Base-by-base conservation (phyloP, 2,113 vertebrate species). In the Puma concolor region DNA sequence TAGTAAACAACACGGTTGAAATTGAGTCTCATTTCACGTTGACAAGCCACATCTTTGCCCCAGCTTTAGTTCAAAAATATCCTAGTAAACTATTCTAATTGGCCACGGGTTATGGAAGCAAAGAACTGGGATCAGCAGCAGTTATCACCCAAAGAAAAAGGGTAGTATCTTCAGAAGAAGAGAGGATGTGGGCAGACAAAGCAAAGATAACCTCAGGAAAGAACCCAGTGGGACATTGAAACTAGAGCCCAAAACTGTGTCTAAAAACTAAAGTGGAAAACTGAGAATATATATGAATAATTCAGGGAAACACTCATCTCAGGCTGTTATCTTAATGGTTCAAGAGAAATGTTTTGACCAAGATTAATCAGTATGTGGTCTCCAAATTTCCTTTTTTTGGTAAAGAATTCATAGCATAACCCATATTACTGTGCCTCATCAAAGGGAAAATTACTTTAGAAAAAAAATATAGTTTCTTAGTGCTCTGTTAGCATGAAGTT, bases 351-450 rank as follows among this genome's bases (percentile, higher is more conserved):
- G 5, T 36, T 94, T 52, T 84, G 63, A 74, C 63, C 41, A 92
- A 48, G 19, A 64, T 44, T 52, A 87, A 29, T 67, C 64, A 76
- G 48, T 84, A 77, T 48, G 41, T 11, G 2, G 7, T 36, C 76
- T 97, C 79, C 52, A 96, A 63, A 83, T 84, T 88, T 92, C 76
- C 60, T 29, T 66, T 94, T 89, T 87, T 86, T 88, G 48, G 38
- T 27, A 69, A 82, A 84, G 76, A 96, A 94, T 96, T 92, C 80
- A 84, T 50, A 96, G n/a, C 67, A 88, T 25, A 66, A 4, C 10
- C 48, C 29, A 60, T 44, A 77, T 88, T 52, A 29, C 91, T 54
- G 64, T 44, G 25, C 16, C 71, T 23, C 74, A 15, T 19, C 60
- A 63, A 90, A 81, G 69, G 38, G 66, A 94, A 94, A 94, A 67